Conservation (phyloP, 2,888 invertebrate species). For the Drosophila infuscata region DNA sequence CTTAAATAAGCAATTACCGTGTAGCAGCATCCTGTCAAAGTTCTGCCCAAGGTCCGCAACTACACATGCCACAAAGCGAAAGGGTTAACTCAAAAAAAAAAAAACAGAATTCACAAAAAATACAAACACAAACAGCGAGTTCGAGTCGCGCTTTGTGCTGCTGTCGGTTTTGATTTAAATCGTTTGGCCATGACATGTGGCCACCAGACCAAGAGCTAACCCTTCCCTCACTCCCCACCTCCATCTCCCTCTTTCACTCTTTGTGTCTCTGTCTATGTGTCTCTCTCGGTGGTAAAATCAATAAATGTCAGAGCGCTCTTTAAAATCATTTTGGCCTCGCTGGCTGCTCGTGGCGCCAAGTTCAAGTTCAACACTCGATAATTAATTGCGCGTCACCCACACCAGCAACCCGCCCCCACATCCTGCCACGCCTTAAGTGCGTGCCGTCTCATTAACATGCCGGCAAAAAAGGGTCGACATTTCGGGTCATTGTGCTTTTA, state of each 20-base stretch:
- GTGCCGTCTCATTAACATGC: slow-evolving; percentile 63
- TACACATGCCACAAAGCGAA: slow-evolving; percentile 51
- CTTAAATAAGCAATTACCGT: slow-evolving; percentile 81
- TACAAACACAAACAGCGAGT: slow-evolving; percentile 14
- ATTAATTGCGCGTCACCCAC: slow-evolving; percentile 64
- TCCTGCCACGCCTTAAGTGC: slow-evolving; percentile 42
- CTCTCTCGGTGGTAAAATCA: slow-evolving; percentile 50
- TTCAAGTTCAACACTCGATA: slow-evolving; percentile 81
- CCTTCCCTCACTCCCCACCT: background rate
- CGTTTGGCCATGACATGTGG: slow-evolving; percentile 76
- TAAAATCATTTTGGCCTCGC: slow-evolving; percentile 25
- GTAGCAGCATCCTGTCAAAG: slow-evolving; percentile 77
- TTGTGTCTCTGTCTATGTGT: background rate
- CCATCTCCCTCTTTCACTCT: background rate
- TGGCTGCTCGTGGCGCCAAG: slow-evolving; percentile 46
- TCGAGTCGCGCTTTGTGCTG: slow-evolving; percentile 39
- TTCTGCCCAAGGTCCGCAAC: slow-evolving; percentile 68
- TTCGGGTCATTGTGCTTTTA: slow-evolving; percentile 77
- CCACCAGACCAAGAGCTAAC: slow-evolving; percentile 53
- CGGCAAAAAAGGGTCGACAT: slow-evolving; percentile 32
- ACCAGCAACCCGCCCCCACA: background rate
- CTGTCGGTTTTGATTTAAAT: slow-evolving; percentile 79
- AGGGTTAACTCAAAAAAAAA: slow-evolving; percentile 67
- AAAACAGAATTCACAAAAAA: background rate
- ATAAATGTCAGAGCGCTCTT: slow-evolving; percentile 49